Base-by-base conservation (phyloP, 2,888 invertebrate genomes). In the Heliconius ismenius region DNA sequence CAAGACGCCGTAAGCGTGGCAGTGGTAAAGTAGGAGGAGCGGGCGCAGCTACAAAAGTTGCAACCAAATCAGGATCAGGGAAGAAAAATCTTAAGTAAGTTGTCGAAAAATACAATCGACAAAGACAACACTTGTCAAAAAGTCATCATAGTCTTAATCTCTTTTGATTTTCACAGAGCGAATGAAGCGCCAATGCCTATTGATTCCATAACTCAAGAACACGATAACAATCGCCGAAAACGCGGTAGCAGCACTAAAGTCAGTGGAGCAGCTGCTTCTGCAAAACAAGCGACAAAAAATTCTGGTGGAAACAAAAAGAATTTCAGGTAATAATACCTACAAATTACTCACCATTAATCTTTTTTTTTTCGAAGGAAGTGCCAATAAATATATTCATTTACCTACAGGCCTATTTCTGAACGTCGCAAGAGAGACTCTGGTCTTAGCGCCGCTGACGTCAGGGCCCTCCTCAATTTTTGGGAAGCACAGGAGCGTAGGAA, bases 341-440 rank as follows among this genome's bases (percentile, higher is more conserved):
- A 58, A 58, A n/a, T 10, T 11, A 36, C 32, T 18, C 2, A 18
- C 0, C 18, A 15, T 63, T 28, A 0, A 49, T 26, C n/a, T n/a
- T n/a, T n/a, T 21, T 80, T 83, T 79, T 80, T 79, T 81, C 72
- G 11, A 11, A 21, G 21, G 64, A 64, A 32, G 3, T 32, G 10
- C 9, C 21, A 64, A 32, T n/a, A 36, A n/a, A 65, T 65, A n/a
- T 21, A 9, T 64, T 21, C 0, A 32, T 9, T 67, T 39, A 21
- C 21, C n/a, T 24, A 9, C 85, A 91, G 94, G 85, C 89, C 93
- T 74, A 88, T 91, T 82, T 91, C 92, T 73, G 93, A 93, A 80
- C 94, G 96, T 74, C 94, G 94, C 82, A 96, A 96, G 86, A 91
- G 95, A 78, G 95, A 95, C 83, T 94, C 95, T 60, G 95, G 95